Evolutionary conservation across 2,888 invertebrate species (phyloP), one percentile per base, ranked within the genome.

Genomic region (Andrena dorsata): DNA sequence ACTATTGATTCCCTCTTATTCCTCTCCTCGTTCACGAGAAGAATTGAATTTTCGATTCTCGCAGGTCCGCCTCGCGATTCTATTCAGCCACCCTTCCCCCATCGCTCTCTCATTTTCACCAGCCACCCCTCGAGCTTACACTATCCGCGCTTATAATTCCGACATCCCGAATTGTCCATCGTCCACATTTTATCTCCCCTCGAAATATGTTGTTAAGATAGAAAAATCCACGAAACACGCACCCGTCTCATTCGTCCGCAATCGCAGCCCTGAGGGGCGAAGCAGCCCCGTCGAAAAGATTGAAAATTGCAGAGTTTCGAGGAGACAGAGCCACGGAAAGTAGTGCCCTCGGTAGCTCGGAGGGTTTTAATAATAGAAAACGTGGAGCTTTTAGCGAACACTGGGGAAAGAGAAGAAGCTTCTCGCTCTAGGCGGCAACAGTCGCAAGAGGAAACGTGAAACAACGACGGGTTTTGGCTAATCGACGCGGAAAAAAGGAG

Each of bases 31-130:
- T 89, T 90, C 88, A 69, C 66, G 70, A 82, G 88, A 91, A 91
- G 91, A 93, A 93, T 93, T 92, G 92, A 93, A 93, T 92, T 90
- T 91, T 91, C 90, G 89, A 88, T 90, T 90, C 86, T 84, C 84
- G 53, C 82, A 83, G 88, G n/a, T 63, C 35, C 82, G 23, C 87
- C 83, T 82, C 71, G 83, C 83, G 83, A 83, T 85, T 86, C 88
- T 84, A 56, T 56, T 56, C 41, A 56, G 23, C 56, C 56, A 76
- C 80, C 88, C 83, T 85, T 84, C 89, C 86, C 79, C 71, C 28
- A 86, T 87, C 82, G 82, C 77, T 85, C 78, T 64, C 26, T 26
- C 63, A 58, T 4, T 69, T 16, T 60, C 28, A 26, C 61, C 65
- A 61, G 35, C 65, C 26, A 2, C 2, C 64, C 35, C 26, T 47